Evolutionary conservation across 1,140 invertebrate genomes (phyloP).

Genomic region (Diorhabda elongata): DNA sequence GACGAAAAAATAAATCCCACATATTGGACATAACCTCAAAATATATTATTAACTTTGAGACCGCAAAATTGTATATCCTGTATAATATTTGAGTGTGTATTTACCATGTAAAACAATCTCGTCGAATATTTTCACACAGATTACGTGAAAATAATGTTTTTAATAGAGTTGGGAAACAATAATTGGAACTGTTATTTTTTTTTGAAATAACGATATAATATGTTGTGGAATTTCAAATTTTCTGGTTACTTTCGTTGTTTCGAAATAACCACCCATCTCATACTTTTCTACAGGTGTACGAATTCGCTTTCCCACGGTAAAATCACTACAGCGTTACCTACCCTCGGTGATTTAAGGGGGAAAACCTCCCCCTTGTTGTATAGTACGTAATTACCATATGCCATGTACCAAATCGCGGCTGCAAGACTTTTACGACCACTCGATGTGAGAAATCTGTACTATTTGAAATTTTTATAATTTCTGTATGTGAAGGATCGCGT

Average conservation of each 20-base stretch:
- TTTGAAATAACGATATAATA: not conserved
- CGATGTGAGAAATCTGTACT: not conserved
- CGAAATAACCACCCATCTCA: not conserved
- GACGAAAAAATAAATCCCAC: not conserved
- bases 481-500: not conserved
- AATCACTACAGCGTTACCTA: constrained; percentile 9
- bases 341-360: not conserved
- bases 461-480: not conserved
- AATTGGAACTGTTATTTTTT: not conserved
- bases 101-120: constrained; percentile 13
- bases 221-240: not conserved
- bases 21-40: not conserved
- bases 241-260: not conserved
- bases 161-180: not conserved
- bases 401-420: constrained; percentile 15
- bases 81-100: not conserved
- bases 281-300: constrained; percentile 8
- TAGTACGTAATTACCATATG: constrained; percentile 14
- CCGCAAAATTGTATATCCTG: not conserved
- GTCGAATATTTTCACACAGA: constrained; percentile 15
- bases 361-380: constrained; percentile 1
- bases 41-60: not conserved
- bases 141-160: constrained; percentile 6
- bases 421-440: not conserved
- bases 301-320: constrained; percentile 10